phyloP scores from a whole-genome alignment of 2,888 invertebrate species.

The Dicyrtoma fusca region DNA sequence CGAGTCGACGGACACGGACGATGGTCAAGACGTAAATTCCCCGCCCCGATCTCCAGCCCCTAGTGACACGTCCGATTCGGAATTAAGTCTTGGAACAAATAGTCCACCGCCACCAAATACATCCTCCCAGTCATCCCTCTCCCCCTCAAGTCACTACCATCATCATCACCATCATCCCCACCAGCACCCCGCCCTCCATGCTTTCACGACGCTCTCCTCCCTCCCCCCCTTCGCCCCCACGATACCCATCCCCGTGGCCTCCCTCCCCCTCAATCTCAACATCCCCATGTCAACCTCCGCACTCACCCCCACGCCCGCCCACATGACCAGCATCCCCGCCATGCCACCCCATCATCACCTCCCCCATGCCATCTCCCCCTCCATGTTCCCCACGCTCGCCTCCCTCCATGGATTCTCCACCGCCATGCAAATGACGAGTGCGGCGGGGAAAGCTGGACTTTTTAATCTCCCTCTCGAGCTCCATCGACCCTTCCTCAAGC shows the following conservation, averaged over 20 bases:
- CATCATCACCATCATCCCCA: constrained; percentile 49
- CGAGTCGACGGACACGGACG: constrained; percentile 54
- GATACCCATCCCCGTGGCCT: constrained; percentile 53
- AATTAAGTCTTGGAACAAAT: constrained; percentile 55
- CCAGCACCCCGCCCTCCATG: constrained; percentile 41
- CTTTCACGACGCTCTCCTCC: constrained; percentile 43
- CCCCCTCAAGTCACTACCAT: constrained; percentile 47
- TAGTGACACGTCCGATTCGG: constrained; percentile 54
- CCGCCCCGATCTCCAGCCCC: constrained; percentile 53
- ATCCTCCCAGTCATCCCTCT: constrained; percentile 46
- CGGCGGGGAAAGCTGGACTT: constrained; percentile 38
- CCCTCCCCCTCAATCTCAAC: constrained; percentile 49
- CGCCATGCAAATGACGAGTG: constrained; percentile 50
- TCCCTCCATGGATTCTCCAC: constrained; percentile 54
- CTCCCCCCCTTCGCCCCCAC: constrained; percentile 37
- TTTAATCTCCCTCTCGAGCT: constrained; percentile 50
- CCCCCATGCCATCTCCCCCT: constrained; percentile 47
- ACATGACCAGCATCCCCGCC: constrained; percentile 41
- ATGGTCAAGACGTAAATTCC: constrained; percentile 48
- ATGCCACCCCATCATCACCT: constrained; percentile 46
- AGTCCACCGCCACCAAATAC: constrained; percentile 54
- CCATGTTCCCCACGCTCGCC: constrained; percentile 53
- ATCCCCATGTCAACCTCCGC: constrained; percentile 21
- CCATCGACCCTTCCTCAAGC: constrained; percentile 54
- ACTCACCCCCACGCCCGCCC: constrained; percentile 49